Base-by-base conservation (phyloP, 2,113 vertebrate species). In the Acanthochromis polyacanthus region DNA sequence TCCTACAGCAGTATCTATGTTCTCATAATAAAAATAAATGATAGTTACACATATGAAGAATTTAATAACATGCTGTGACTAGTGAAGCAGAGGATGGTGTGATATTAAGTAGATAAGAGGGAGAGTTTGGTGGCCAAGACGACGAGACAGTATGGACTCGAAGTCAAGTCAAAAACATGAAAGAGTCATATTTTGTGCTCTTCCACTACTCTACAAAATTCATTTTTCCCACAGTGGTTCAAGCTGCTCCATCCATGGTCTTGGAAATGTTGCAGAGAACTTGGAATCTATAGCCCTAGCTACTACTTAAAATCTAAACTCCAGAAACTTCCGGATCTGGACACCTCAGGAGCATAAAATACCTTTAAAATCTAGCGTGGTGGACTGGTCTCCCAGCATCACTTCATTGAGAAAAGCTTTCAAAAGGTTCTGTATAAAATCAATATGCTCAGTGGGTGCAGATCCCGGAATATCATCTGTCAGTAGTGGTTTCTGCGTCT, bases 401-500 rank as follows among this genome's bases (percentile, higher is more conserved):
- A 69, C 70, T 75, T 46, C 4, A 46, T 57, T 57, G 55, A 76
- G 56, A 36, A 61, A 40, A 20, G 28, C 28, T 50, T 52, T 57
- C 10, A 19, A 67, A 70, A 64, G 58, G 30, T 38, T 67, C 55
- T 74, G 57, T 38, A 17, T 77, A 32, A 60, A 48, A 60, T 55
- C 0, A 64, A 66, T 59, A 48, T 68, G 14, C 28, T 75, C 65
- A 65, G 43, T 60, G 52, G 51, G 19, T 74, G 52, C 46, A 58
- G 53, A 58, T 66, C 69, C 48, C 51, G 61, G 59, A 81, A 73
- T 80, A 83, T 83, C 61, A 73, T 83, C 57, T 84, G 63, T 81
- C 77, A 58, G 80, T 63, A 32, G 73, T 80, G 63, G 78, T 80
- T 79, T 80, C 78, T 82, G 57, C 59, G 64, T 82, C 78, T 80